Evolutionary conservation across 53 echinoderm and acorn worm species (phyloP), one percentile per base, ranked within the genome.

Genomic region (Luidia sarsii): DNA sequence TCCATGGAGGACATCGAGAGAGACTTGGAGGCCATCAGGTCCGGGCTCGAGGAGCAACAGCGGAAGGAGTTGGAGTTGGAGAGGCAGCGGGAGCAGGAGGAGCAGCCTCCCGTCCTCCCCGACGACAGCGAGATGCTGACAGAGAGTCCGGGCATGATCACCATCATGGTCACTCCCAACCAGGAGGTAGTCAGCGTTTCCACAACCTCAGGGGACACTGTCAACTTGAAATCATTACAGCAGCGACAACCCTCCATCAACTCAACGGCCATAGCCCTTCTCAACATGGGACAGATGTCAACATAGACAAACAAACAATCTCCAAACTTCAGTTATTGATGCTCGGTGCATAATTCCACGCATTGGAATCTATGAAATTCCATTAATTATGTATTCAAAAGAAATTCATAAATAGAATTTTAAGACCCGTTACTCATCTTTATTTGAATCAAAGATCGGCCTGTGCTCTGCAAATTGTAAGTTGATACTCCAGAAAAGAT

Each of bases 251-350:
- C 77, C 8, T 60, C 77, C 45, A 77, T 77, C 45, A 77, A 71
- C 62, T 70, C 70, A 45, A 83, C 83, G 9, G 71, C 71, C 28
- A 71, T 83, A 56, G 82, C 68, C 8, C 67, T 82, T 22, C 82
- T 82, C n/a, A 82, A 82, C 51, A 82, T 82, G 82, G 82, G 82
- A 15, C 82, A 82, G 60, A 60, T 77, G 60, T 75, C 75, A 41
- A 45, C 75, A 28, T 73, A 73, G 8, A 15, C 32, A 19, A 37
- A 15, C 15, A 33, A 11, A 71, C 22, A 41, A n/a, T n/a, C n/a
- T n/a, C n/a, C n/a, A n/a, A n/a, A n/a, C n/a, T n/a, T n/a, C n/a
- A n/a, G n/a, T n/a, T n/a, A n/a, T n/a, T n/a, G n/a, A n/a, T n/a
- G n/a, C n/a, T n/a, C n/a, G n/a, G n/a, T n/a, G n/a, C n/a, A n/a